phyloP scores from a whole-genome alignment of 2,113 vertebrate genomes.

The Rhinichthys klamathensis region DNA sequence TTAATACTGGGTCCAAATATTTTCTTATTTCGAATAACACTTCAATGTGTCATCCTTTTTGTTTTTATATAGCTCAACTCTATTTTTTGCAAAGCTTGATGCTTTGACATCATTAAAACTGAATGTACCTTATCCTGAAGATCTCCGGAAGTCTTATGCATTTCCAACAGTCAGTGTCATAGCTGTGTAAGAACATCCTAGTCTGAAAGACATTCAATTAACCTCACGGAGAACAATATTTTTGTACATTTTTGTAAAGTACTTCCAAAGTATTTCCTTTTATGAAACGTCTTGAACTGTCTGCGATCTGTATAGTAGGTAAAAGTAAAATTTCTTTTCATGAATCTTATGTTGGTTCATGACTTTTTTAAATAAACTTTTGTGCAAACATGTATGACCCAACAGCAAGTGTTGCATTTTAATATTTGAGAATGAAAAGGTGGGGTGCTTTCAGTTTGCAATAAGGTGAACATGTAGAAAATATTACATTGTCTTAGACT shows the following conservation, averaged over 20 bases:
- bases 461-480: neutral
- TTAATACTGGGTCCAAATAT: conserved; percentile 30
- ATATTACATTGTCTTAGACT: neutral
- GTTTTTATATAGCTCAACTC: neutral
- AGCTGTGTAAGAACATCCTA: neutral
- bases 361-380: conserved; percentile 36
- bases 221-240: conserved; percentile 15
- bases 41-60: neutral
- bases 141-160: neutral
- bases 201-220: neutral
- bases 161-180: neutral
- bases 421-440: conserved; percentile 16
- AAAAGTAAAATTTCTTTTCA: conserved; percentile 27
- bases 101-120: conserved; percentile 27
- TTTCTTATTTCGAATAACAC: neutral
- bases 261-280: conserved; percentile 34
- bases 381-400: neutral
- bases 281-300: conserved; percentile 41
- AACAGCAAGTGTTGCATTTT: conserved; percentile 28
- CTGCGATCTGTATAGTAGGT: conserved; percentile 34
- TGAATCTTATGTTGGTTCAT: conserved; percentile 44
- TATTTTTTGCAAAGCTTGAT: neutral
- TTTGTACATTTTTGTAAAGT: conserved; percentile 50
- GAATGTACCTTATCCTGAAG: conserved; percentile 32
- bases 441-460: neutral